Evolutionary conservation across 2,797 vertebrate genomes (phyloP).

Genomic region (Lepus oiostolus): DNA sequence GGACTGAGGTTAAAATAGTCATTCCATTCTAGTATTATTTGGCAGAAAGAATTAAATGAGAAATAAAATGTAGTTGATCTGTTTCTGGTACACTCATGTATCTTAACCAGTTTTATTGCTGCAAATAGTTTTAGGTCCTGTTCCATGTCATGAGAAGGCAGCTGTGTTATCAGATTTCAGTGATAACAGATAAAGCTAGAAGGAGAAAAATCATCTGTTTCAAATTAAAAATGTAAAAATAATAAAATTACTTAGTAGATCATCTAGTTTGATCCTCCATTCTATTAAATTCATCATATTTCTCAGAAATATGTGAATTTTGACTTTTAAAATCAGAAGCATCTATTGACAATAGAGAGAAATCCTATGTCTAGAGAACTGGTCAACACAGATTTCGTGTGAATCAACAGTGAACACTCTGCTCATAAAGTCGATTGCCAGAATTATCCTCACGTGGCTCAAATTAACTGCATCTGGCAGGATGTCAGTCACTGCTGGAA

Average conservation of each 20-base stretch:
- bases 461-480: conserved; percentile 71
- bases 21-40: not conserved
- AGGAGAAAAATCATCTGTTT: conserved; percentile 35
- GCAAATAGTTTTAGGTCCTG: conserved; percentile 35
- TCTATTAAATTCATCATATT: not conserved
- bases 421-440: conserved; percentile 5
- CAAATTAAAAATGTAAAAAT: not conserved
- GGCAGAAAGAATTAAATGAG: not conserved
- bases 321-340: conserved; percentile 35
- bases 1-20: not conserved
- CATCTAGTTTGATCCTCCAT: not conserved
- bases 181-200: not conserved
- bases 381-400: not conserved
- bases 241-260: conserved; percentile 11
- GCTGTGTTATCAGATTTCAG: conserved; percentile 18
- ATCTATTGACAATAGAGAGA: not conserved
- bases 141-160: not conserved
- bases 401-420: not conserved
- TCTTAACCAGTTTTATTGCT: conserved; percentile 3
- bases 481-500: conserved; percentile 59
- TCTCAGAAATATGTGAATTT: not conserved
- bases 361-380: not conserved
- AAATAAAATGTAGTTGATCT: not conserved
- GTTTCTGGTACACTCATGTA: not conserved
- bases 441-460: conserved; percentile 75